Evolutionary conservation across 2,888 invertebrate species (phyloP), one percentile per base, ranked within the genome.

Genomic region (Ceriagrion tenellum): DNA sequence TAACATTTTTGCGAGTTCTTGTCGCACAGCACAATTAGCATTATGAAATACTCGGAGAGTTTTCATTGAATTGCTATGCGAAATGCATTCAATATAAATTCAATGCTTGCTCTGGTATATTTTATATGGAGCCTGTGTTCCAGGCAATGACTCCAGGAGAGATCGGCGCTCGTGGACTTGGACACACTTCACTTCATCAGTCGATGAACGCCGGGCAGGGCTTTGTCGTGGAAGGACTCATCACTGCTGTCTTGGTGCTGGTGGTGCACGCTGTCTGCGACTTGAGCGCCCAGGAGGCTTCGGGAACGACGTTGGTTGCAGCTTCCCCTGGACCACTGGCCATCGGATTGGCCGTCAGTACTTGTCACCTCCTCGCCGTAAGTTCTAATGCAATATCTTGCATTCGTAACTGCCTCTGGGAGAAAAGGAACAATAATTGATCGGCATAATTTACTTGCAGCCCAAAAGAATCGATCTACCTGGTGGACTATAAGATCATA

Each of bases 181-280:
- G 98, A 0, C 97, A 97, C 95, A 98, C 98, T 0, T 96, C 96
- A 0, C 96, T 98, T 6, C 96, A 96, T 88, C 63, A 96, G 0
- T 96, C 97, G 0, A 96, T 99, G 26, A 97, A 97, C 26, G 97
- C 98, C 6, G 97, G 97, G 3, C 99, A 99, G 97, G 98, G 98
- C 0, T 97, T 99, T 95, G 97, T 99, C 90, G 97, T 99, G 95
- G 99, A 99, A 97, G 98, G 98, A 0, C 97, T 99, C 96, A 98
- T 99, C 96, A 99, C 99, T 0, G 98, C 98, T 96, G 97, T 98
- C 0, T 97, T 98, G 95, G 97, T 98, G 3, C 97, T 98, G 95
- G 98, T 98, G 16, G 98, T 98, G 26, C 98, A 98, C 96, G 97
- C 97, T 0, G 98, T 98, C 0, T 97, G 97, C 90, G 98, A 98